Percentiles rank a stretch among this genome's conserved stretches.
Evolutionary conservation across 2,113 vertebrate genomes (phyloP).

Genomic region (Xenopus borealis): DNA sequence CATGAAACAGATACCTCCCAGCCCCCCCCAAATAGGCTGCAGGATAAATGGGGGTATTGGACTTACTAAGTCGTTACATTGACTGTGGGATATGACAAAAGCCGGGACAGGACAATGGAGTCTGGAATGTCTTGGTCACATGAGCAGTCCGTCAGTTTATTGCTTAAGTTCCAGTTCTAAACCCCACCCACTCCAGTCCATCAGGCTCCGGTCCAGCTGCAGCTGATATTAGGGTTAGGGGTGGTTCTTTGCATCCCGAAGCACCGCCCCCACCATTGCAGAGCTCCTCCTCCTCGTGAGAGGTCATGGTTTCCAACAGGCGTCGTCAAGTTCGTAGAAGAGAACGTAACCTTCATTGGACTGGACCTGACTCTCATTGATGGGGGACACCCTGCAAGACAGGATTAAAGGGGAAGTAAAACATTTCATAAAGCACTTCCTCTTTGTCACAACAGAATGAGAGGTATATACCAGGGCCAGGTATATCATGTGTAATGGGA

Average conservation of each 20-base stretch:
- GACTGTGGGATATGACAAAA: neutral
- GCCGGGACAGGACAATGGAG: too few species aligned
- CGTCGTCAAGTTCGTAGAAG: constrained; percentile 79
- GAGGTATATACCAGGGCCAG: too few species aligned
- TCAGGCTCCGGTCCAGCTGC: too few species aligned
- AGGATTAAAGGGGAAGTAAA: neutral
- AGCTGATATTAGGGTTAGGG: too few species aligned
- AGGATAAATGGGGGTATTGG: too few species aligned
- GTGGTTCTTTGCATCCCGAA: neutral
- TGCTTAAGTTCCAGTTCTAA: constrained; percentile 7
- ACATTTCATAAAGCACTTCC: too few species aligned
- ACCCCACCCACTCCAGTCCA: neutral
- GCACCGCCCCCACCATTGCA: too few species aligned
- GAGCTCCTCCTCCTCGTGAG: neutral
- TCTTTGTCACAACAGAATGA: too few species aligned
- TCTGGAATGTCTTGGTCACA: too few species aligned
- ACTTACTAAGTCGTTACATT: neutral
- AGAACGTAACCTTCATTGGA: constrained; percentile 87
- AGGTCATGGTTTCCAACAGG: constrained; percentile 58
- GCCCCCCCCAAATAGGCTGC: too few species aligned
- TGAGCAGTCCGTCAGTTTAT: constrained; percentile 5
- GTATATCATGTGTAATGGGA: too few species aligned
- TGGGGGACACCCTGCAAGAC: constrained; percentile 69
- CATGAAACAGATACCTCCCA: too few species aligned
- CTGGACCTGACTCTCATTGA: constrained; percentile 81